These are phyloP conservation scores for Folsomia candida DNA, from an alignment of 2,888 invertebrate species.

Conservation along the genomic window DNA sequence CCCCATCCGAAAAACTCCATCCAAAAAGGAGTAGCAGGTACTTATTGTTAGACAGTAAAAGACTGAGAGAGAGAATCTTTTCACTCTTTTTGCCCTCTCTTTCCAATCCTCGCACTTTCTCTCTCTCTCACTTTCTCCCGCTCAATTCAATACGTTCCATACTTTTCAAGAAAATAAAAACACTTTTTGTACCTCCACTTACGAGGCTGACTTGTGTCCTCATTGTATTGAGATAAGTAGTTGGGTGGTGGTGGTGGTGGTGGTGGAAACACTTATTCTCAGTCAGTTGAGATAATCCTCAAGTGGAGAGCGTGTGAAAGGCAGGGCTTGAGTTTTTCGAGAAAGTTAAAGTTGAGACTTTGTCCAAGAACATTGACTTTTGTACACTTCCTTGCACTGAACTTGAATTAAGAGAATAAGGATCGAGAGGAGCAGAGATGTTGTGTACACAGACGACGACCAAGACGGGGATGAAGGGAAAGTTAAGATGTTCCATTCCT, in stretches of 20 bases:
- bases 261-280: constrained; percentile 2
- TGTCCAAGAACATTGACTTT: not conserved
- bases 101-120: not conserved
- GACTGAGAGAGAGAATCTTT: not conserved
- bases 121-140: too few relatives aligned
- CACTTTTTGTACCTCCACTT: not conserved
- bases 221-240: not conserved
- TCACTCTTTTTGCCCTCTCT: not conserved
- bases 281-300: constrained; percentile 1
- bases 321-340: not conserved
- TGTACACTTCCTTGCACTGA: not conserved
- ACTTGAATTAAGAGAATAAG: not conserved
- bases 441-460: too few relatives aligned
- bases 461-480: too few relatives aligned
- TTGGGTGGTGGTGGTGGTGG: not conserved
- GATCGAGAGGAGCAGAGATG: too few relatives aligned
- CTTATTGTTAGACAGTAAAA: not conserved
- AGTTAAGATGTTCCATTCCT: too few relatives aligned
- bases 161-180: not conserved
- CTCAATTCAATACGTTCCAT: not conserved
- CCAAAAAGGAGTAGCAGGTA: not conserved
- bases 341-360: not conserved
- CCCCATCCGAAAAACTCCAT: not conserved
- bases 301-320: not conserved
- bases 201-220: not conserved